Conservation (phyloP, 2,113 vertebrate genomes). For the Uropsilus gracilis region DNA sequence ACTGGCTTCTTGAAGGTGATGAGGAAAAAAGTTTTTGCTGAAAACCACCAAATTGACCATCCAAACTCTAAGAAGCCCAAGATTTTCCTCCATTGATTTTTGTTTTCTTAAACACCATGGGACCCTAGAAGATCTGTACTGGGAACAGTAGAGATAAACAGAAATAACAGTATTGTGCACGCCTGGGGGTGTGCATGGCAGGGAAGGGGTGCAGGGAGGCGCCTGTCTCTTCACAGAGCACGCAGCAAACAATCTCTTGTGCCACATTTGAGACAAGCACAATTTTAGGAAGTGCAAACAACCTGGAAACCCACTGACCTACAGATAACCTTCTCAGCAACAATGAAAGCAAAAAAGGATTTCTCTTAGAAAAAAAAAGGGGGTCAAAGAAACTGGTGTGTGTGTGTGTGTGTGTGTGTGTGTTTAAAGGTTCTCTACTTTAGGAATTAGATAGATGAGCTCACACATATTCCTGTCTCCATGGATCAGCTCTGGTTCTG, state of each 20-base stretch:
- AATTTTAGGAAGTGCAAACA: slow-evolving; percentile 94
- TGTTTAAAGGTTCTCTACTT: slow-evolving; percentile 71
- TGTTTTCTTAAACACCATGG: slow-evolving; percentile 54
- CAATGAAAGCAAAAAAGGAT: slow-evolving; percentile 82
- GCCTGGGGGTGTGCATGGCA: slow-evolving; percentile 10
- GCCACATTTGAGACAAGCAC: slow-evolving; percentile 83
- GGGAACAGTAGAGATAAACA: slow-evolving; percentile 51
- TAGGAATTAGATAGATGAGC: slow-evolving; percentile 74
- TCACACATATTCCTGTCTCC: slow-evolving; percentile 52
- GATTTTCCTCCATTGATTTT: slow-evolving; percentile 70
- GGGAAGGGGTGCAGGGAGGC: fast-evolving
- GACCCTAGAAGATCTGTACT: background rate
- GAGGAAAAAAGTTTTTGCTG: background rate
- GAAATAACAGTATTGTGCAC: slow-evolving; percentile 78
- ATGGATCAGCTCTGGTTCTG: slow-evolving; percentile 55
- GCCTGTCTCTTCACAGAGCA: slow-evolving; percentile 21
- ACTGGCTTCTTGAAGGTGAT: background rate
- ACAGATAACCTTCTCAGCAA: slow-evolving; percentile 84
- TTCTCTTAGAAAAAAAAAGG: background rate
- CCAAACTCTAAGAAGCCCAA: slow-evolving; percentile 50
- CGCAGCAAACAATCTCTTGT: slow-evolving; percentile 77
- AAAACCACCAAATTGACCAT: slow-evolving; percentile 22
- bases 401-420: too few species aligned
- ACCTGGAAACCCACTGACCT: slow-evolving; percentile 87
- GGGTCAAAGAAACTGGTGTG: background rate